Base-by-base conservation (phyloP, 2,797 vertebrate species). In the Sebastes umbrosus region DNA sequence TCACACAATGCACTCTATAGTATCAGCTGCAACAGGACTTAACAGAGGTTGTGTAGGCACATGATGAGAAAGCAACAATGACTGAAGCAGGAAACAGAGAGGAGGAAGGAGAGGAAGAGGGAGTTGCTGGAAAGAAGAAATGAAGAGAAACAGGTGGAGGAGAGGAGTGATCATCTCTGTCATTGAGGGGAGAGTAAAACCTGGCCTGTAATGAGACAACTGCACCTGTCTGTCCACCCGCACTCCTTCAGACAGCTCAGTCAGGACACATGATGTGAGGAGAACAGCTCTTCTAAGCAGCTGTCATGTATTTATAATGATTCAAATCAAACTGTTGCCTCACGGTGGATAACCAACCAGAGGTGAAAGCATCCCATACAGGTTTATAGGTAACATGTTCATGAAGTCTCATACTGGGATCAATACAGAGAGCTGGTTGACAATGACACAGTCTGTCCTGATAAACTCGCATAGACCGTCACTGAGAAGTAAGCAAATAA, bases 101-200 rank as follows among this genome's bases (percentile, higher is more conserved):
- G 43, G 50, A 72, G 70, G 6, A 24, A 67, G 24, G 16, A 29
- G 12, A 63, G 29, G 36, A 43, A 34, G 65, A 59, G 68, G 46
- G 79, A 82, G 46, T 54, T 29, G 32, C 31, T 31, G 75, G 52
- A 55, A 73, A 63, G 63, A 58, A 78, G 50, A 52, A 36, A 60
- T 24, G 32, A 6, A 63, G 67, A 64, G 68, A 80, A 79, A 84
- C 69, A 84, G 75, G 78, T 80, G 78, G 74, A 84, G 67, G 55
- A 79, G 77, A 80, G 64, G 71, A 73, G 39, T 70, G 73, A 69
- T 69, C 62, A 52, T 63, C 52, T 59, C n/a, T 72, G 80, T 88
- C 90, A 87, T 88, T 85, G 83, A 87, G 78, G 84, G 76, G 80
- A 81, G 72, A 63, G 60, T 80, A 73, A 83, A 89, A 79, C 50